Conservation (phyloP, 2,888 invertebrate genomes). For the Macrostomum cliftonense region DNA sequence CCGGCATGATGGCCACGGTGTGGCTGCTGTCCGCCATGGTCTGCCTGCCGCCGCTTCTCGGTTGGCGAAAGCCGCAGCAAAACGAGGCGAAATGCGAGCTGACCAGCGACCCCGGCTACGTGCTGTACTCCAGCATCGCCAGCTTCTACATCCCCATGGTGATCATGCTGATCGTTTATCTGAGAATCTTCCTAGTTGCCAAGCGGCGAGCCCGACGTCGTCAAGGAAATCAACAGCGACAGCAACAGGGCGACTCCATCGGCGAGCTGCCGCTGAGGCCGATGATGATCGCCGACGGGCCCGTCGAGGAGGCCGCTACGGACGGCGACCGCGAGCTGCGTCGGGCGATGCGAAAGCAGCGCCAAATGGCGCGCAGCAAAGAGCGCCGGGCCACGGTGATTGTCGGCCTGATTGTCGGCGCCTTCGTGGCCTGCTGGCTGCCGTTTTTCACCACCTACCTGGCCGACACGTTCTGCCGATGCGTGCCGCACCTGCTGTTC, state of each 20-base stretch:
- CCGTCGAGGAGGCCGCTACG: too few species aligned
- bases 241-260: too few species aligned
- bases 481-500: conserved; percentile 42
- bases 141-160: conserved; percentile 98
- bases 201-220: conserved; percentile 63
- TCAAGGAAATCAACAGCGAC: too few species aligned
- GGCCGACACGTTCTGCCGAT: conserved; percentile 31
- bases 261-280: too few species aligned
- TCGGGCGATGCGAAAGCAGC: conserved; percentile 45
- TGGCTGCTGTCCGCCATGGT: conserved; percentile 83
- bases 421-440: conserved; percentile 92
- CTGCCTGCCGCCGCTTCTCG: conserved; percentile 79
- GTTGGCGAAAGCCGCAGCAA: conserved; percentile 55
- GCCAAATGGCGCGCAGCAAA: conserved; percentile 74
- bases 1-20: conserved; percentile 80
- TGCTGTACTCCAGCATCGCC: conserved; percentile 85
- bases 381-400: conserved; percentile 89
- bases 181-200: conserved; percentile 89
- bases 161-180: conserved; percentile 98
- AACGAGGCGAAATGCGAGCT: conserved; percentile 43
- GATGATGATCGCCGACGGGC: too few species aligned
- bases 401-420: conserved; percentile 88
- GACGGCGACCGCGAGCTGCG: too few species aligned
- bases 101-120: conserved; percentile 87
- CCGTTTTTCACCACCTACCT: conserved; percentile 63